Evolutionary conservation across 2,797 vertebrate species (phyloP).

Genomic region (Heterohyrax brucei): DNA sequence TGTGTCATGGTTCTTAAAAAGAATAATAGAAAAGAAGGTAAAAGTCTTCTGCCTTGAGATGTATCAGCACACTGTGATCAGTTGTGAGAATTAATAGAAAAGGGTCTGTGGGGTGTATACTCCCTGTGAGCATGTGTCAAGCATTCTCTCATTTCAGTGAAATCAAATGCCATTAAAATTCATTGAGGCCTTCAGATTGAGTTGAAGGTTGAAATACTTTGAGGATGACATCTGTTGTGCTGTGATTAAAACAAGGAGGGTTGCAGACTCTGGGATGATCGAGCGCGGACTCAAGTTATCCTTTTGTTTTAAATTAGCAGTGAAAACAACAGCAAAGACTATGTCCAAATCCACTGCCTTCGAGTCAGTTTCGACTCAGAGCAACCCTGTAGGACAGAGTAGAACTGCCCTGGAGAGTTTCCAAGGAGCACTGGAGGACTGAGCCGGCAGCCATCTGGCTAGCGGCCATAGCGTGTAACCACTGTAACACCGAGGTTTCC

Average conservation of each 20-base stretch:
- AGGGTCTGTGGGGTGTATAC: not conserved
- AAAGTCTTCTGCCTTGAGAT: not conserved
- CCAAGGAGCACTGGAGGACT: too few species aligned
- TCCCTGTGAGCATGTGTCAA: constrained; percentile 1
- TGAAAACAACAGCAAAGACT: not conserved
- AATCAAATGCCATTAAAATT: not conserved
- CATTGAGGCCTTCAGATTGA: not conserved
- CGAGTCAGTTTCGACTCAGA: too few species aligned
- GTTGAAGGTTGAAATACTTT: not conserved
- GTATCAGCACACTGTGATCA: not conserved
- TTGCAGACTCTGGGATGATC: not conserved
- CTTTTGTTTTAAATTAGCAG: not conserved
- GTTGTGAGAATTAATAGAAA: not conserved
- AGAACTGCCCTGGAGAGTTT: too few species aligned
- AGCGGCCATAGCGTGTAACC: too few species aligned
- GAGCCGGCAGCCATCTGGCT: too few species aligned
- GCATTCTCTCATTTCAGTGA: not conserved
- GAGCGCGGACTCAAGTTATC: constrained; percentile 34
- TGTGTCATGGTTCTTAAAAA: constrained; percentile 6
- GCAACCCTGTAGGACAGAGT: too few species aligned
- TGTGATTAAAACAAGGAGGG: not conserved
- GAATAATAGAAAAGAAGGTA: constrained; percentile 31
- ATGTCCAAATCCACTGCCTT: too few species aligned
- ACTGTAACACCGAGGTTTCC: not conserved
- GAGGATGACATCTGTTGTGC: not conserved